Evolutionary conservation across 2,888 invertebrate genomes (phyloP).

Genomic region (Onchidella celtica): DNA sequence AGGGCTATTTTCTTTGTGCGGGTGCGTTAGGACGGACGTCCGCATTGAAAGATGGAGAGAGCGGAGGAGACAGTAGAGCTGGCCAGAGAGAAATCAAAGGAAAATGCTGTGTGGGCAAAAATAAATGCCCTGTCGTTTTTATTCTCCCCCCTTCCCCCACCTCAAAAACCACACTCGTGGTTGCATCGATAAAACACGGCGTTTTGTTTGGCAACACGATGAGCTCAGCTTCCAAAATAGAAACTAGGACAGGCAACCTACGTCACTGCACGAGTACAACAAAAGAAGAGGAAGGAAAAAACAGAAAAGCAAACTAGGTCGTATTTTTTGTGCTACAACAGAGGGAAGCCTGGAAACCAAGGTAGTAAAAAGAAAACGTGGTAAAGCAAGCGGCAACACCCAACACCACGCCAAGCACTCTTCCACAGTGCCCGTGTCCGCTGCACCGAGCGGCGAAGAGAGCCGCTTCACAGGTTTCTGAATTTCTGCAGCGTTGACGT

Average conservation of each 20-base stretch:
- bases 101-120: not conserved
- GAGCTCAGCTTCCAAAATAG: conserved; percentile 48
- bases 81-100: not conserved
- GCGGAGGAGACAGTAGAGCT: not conserved
- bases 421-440: too few species aligned
- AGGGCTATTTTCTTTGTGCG: too few species aligned
- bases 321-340: too few species aligned
- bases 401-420: not conserved
- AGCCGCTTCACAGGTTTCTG: not conserved
- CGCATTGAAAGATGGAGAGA: not conserved
- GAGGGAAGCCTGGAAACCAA: not conserved
- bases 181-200: not conserved
- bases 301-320: conserved; percentile 16
- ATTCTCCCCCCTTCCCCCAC: too few species aligned
- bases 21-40: too few species aligned
- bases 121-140: too few species aligned
- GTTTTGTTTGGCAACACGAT: conserved; percentile 44
- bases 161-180: too few species aligned
- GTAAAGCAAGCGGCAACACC: conserved; percentile 2
- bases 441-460: too few species aligned
- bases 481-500: not conserved
- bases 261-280: conserved; percentile 30
- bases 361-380: not conserved
- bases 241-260: conserved; percentile 25
- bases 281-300: not conserved